A percentile compares a stretch with the other conserved stretches of the same genome.
phyloP scores from a whole-genome alignment of 2,888 invertebrate genomes.

The Drosophila lacicola region DNA sequence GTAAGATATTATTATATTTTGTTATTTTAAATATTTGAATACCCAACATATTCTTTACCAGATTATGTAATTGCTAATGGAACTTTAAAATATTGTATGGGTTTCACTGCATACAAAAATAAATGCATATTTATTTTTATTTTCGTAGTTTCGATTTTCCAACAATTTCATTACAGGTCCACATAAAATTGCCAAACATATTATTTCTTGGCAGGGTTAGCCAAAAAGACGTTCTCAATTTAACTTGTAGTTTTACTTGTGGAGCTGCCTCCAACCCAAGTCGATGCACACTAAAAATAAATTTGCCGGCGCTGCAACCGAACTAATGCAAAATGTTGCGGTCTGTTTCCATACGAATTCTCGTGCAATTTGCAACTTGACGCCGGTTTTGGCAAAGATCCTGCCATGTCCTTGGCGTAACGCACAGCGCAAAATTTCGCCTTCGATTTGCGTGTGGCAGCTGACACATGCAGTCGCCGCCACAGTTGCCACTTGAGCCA shows the following conservation, averaged over 20 bases:
- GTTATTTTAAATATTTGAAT: too few relatives aligned
- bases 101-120: neutral
- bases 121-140: neutral
- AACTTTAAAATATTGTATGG: too few relatives aligned
- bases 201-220: conserved; percentile 50
- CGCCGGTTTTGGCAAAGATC: conserved; percentile 60
- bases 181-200: conserved; percentile 28
- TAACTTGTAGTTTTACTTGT: conserved; percentile 35
- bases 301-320: conserved; percentile 21
- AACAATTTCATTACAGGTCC: conserved; percentile 8
- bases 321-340: conserved; percentile 73
- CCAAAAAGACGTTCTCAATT: conserved; percentile 12
- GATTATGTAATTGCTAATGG: too few relatives aligned
- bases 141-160: conserved; percentile 2
- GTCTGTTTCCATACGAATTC: conserved; percentile 65
- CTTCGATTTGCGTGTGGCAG: conserved; percentile 65
- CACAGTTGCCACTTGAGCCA: conserved; percentile 32
- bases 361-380: conserved; percentile 12
- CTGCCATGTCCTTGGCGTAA: conserved; percentile 57
- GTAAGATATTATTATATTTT: too few relatives aligned
- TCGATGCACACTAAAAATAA: conserved; percentile 40
- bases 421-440: conserved; percentile 37
- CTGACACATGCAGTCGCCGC: conserved; percentile 53
- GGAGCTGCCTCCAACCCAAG: conserved; percentile 11
- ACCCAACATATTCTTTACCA: too few relatives aligned